Evolutionary conservation across 2,888 invertebrate species (phyloP).

Genomic region (Bibio marci): DNA sequence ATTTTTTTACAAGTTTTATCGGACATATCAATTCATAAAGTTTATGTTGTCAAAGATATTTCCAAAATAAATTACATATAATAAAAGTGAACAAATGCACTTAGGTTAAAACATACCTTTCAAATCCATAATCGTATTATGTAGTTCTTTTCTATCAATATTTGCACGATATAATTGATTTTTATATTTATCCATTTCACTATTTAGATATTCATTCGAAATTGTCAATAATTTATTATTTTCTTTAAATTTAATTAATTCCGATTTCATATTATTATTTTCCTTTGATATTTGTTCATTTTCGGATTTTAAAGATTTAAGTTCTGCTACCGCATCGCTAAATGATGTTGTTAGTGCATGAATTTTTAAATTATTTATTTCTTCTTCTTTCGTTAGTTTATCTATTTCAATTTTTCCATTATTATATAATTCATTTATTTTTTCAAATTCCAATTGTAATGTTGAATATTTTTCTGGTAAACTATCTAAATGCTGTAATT

Average conservation of each 20-base stretch:
- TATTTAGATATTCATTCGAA: conserved; percentile 16
- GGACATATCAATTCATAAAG: too few relatives aligned
- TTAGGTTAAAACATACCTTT: too few relatives aligned
- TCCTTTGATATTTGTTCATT: conserved; percentile 12
- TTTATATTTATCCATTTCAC: conserved; percentile 16
- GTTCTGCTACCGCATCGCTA: background rate
- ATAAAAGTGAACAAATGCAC: too few relatives aligned
- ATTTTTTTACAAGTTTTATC: too few relatives aligned
- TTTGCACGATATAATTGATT: conserved; percentile 27
- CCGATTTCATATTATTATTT: conserved; percentile 14
- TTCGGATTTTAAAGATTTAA: background rate
- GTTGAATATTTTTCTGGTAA: conserved; percentile 34
- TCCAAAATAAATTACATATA: too few relatives aligned
- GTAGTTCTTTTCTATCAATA: conserved; percentile 42
- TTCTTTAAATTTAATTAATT: conserved; percentile 18
- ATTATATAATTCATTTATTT: conserved; percentile 18
- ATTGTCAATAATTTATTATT: conserved; percentile 15
- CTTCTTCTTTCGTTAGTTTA: conserved; percentile 11
- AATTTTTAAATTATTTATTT: conserved; percentile 15
- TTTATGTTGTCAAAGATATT: too few relatives aligned
- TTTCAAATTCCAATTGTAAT: conserved; percentile 21
- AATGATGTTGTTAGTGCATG: conserved; percentile 15
- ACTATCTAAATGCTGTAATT: conserved; percentile 31
- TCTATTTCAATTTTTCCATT: conserved; percentile 16
- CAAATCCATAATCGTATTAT: conserved; percentile 57